phyloP scores from a whole-genome alignment of 2,888 invertebrate species.

The Petrolisthes cinctipes region DNA sequence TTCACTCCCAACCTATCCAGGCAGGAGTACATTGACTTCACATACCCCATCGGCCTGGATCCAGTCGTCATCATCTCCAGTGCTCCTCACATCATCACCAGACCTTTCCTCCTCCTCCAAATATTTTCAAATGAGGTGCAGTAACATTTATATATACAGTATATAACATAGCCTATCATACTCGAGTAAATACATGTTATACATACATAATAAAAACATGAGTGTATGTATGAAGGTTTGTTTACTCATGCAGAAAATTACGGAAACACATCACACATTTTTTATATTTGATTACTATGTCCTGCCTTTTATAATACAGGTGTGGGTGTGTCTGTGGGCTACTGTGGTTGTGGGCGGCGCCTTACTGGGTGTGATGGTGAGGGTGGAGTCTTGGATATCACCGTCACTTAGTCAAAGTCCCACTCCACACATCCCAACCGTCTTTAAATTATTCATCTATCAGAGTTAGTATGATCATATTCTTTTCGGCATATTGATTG shows the following conservation, averaged over 20 bases:
- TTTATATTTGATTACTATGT: not conserved
- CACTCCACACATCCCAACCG: too few relatives aligned
- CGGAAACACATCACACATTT: not conserved
- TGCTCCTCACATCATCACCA: conserved; percentile 21
- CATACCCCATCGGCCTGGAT: conserved; percentile 29
- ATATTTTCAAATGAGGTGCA: conserved; percentile 37
- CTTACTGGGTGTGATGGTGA: not conserved
- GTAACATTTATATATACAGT: not conserved
- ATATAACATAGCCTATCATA: too few relatives aligned
- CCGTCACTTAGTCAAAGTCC: too few relatives aligned
- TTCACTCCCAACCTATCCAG: conserved; percentile 22
- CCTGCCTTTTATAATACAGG: not conserved
- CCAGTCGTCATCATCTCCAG: conserved; percentile 36
- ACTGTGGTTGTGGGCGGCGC: conserved; percentile 9
- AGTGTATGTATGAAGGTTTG: not conserved
- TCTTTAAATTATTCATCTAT: too few relatives aligned
- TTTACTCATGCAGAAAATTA: not conserved
- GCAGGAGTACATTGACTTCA: conserved; percentile 29
- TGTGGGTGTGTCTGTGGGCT: conserved; percentile 23
- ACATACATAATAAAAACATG: not conserved
- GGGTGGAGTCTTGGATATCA: not conserved
- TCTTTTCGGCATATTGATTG: too few relatives aligned
- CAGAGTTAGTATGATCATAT: too few relatives aligned
- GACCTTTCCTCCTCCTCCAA: conserved; percentile 41
- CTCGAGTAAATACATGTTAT: not conserved